These are phyloP conservation scores for Eutolmus rufibarbis DNA, from an alignment of 2,888 invertebrate species.

Conservation along the genomic window DNA sequence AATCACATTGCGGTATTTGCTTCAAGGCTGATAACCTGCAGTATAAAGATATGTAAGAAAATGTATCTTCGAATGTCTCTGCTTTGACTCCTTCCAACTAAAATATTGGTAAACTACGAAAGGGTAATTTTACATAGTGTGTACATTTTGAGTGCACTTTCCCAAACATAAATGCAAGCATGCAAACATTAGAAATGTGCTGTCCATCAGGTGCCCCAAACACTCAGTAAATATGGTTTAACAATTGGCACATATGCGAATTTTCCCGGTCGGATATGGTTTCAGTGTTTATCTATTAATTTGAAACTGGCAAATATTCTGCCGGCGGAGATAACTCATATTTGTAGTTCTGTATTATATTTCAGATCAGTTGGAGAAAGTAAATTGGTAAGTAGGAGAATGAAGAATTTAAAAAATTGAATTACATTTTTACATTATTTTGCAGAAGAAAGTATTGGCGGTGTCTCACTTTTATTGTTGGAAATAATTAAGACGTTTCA, in stretches of 20 bases:
- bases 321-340: not conserved
- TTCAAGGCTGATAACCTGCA: not conserved
- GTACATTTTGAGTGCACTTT: not conserved
- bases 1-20: not conserved
- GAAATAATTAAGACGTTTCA: too few species aligned
- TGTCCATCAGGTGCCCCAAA: not conserved
- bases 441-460: too few species aligned
- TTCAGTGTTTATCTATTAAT: constrained; percentile 1
- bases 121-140: not conserved
- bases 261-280: constrained; percentile 39
- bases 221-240: not conserved
- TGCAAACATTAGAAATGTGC: not conserved
- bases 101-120: not conserved
- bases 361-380: not conserved
- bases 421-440: too few species aligned
- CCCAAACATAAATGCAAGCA: not conserved
- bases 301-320: not conserved
- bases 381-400: not conserved
- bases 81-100: not conserved
- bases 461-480: too few species aligned
- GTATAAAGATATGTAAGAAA: not conserved
- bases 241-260: constrained; percentile 44
- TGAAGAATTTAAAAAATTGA: too few species aligned
- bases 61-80: not conserved
- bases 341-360: not conserved